Evolutionary conservation across 2,797 vertebrate genomes (phyloP).

Genomic region (Scyliorhinus canicula): DNA sequence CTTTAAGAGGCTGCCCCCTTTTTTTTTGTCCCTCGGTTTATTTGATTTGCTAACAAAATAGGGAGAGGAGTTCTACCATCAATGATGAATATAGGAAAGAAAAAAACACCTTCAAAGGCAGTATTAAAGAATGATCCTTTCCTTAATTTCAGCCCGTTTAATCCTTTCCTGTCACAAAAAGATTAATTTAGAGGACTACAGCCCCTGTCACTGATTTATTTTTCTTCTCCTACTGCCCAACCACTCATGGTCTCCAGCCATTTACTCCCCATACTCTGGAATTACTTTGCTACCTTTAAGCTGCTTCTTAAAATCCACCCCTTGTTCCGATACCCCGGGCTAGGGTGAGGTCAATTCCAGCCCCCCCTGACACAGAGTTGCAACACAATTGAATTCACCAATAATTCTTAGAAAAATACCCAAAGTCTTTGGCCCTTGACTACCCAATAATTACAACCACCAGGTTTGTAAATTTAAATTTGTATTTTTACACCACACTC

Average conservation of each 20-base stretch:
- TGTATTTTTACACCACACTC: too few relatives aligned
- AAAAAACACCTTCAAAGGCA: not conserved
- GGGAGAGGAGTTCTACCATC: not conserved
- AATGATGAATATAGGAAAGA: not conserved
- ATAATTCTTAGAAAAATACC: too few relatives aligned
- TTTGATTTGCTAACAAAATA: too few relatives aligned
- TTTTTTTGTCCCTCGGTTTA: too few relatives aligned
- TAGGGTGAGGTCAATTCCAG: too few relatives aligned
- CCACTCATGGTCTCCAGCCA: not conserved
- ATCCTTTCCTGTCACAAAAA: not conserved
- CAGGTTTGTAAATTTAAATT: too few relatives aligned
- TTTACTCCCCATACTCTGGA: not conserved
- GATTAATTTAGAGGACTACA: not conserved
- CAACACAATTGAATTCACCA: too few relatives aligned
- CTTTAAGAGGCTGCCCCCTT: too few relatives aligned
- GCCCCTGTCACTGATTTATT: not conserved
- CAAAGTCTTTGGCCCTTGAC: too few relatives aligned
- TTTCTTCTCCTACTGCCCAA: not conserved
- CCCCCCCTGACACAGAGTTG: too few relatives aligned
- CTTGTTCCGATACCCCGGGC: too few relatives aligned
- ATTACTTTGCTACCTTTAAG: not conserved
- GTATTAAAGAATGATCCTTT: not conserved
- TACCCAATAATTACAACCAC: too few relatives aligned
- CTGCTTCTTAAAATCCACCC: not conserved
- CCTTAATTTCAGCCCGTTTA: not conserved